phyloP scores from a whole-genome alignment of 2,797 vertebrate genomes.

The Phalloptychus januarius region DNA sequence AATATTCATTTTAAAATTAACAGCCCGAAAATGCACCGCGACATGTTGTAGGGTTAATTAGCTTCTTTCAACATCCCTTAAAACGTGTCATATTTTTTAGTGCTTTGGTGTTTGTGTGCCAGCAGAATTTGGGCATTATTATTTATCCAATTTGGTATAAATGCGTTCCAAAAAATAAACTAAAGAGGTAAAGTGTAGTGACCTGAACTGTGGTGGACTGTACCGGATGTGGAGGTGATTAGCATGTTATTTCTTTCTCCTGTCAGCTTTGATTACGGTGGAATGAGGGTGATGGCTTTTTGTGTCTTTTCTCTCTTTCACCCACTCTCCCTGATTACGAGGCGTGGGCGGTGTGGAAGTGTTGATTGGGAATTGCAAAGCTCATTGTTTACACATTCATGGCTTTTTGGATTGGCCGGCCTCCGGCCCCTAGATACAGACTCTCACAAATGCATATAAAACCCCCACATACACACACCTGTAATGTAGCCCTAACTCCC shows the following conservation, averaged over 20 bases:
- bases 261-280: slow-evolving; percentile 75
- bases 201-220: slow-evolving; percentile 52
- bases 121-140: neutral
- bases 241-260: slow-evolving; percentile 64
- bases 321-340: slow-evolving; percentile 68
- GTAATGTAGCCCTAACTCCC: slow-evolving; percentile 15
- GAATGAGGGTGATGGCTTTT: slow-evolving; percentile 59
- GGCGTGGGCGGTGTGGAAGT: slow-evolving; percentile 69
- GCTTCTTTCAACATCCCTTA: slow-evolving; percentile 22
- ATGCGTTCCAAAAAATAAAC: neutral
- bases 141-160: neutral
- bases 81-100: slow-evolving; percentile 6
- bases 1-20: neutral
- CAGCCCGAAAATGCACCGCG: neutral
- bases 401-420: slow-evolving; percentile 67
- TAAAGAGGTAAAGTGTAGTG: slow-evolving; percentile 40
- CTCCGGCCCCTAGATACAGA: slow-evolving; percentile 46
- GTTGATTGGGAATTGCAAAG: slow-evolving; percentile 80
- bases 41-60: slow-evolving; percentile 24
- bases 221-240: slow-evolving; percentile 62
- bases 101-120: neutral
- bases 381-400: slow-evolving; percentile 78
- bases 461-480: slow-evolving; percentile 12
- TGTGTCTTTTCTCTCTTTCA: slow-evolving; percentile 42
- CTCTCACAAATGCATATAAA: slow-evolving; percentile 11